These are phyloP conservation scores for Emydoidea blandingii DNA, from an alignment of 2,797 vertebrate genomes.

Conservation along the genomic window DNA sequence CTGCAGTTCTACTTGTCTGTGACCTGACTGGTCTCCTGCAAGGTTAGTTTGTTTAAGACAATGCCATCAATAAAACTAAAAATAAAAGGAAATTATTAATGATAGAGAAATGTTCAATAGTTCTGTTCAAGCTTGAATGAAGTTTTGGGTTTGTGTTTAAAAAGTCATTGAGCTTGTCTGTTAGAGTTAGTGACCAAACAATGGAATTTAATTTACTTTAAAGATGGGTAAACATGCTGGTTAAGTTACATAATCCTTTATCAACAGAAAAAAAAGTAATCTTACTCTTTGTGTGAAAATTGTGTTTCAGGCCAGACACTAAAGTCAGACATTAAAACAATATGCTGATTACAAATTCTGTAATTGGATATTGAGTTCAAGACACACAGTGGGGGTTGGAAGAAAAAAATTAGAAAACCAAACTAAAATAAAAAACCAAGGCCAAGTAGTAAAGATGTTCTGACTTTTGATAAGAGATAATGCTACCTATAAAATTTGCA, in stretches of 20 bases:
- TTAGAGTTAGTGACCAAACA: neutral
- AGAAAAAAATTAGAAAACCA: neutral
- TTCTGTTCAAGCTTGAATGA: neutral
- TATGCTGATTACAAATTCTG: neutral
- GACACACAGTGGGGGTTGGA: neutral
- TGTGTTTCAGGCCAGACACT: neutral
- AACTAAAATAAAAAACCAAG: neutral
- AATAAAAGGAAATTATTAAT: neutral
- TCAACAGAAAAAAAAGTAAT: neutral
- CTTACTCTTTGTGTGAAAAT: neutral
- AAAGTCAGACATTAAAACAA: neutral
- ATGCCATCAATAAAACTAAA: slow-evolving; percentile 14
- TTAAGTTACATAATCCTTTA: neutral
- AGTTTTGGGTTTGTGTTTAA: neutral
- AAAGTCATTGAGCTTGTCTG: neutral
- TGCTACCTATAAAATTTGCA: neutral
- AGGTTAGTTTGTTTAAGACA: neutral
- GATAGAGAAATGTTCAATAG: neutral
- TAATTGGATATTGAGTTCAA: neutral
- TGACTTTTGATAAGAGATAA: neutral
- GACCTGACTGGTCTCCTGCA: neutral
- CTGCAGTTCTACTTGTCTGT: neutral
- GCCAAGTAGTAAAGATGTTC: neutral
- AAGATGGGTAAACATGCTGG: neutral
- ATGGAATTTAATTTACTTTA: too few relatives aligned